Evolutionary conservation across 1,140 invertebrate species (phyloP), one percentile per base, ranked within the genome.

Genomic region (Mesaphorura yosii): DNA sequence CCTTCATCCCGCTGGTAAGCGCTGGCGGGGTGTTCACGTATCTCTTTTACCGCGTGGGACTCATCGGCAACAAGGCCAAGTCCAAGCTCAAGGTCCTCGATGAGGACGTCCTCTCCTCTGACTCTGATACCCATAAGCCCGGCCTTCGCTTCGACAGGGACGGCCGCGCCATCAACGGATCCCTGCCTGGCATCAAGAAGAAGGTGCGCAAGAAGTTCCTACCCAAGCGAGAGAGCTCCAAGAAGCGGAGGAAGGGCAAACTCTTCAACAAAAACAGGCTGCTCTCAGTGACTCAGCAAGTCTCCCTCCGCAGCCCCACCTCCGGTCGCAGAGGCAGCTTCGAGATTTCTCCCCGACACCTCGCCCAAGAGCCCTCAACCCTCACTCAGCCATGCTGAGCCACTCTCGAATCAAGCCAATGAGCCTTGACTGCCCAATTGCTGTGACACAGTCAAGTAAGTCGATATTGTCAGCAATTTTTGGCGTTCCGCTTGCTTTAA

Each of bases 11-110:
- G 20, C 53, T 65, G n/a, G 29, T 64, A 19, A 46, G 57, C 41
- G 60, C 60, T 44, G 49, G 55, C 19, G 58, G 53, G 17, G 58
- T 65, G 22, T 60, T 64, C 46, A 59, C 63, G 12, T 65, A 65
- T 50, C 40, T 65, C 2, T 62, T 62, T 47, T 62, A 64, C 29
- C 54, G 62, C 17, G 57, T 65, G 15, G 62, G 62, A 10, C 61
- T 62, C 51, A 63, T 63, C 26, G 53, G 61, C 17, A 26, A 50
- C 14, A 42, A 52, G 20, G 27, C 39, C 20, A 42, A 28, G 44
- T 23, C 22, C 14, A 51, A 41, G 40, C 25, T 29, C 23, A 40
- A 50, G 22, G 14, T 6, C n/a, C 48, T 48, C 22, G 53, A 54
- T 26, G 60, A 59, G n/a, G 31, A 34, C 4, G 28, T 27, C 3